Base-by-base conservation (phyloP, 2,797 vertebrate genomes). In the Sebastes iracundus region DNA sequence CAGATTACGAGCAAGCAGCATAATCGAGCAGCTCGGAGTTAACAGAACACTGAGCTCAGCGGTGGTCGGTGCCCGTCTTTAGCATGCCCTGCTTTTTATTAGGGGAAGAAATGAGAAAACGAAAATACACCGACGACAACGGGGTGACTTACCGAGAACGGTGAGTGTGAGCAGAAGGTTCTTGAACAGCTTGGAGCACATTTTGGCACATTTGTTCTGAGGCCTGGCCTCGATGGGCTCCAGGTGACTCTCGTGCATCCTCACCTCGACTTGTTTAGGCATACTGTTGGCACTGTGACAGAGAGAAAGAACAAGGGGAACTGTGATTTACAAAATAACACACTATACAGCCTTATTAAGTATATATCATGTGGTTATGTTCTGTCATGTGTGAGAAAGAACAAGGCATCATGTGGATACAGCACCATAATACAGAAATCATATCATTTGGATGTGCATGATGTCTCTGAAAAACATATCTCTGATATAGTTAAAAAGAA, bases 201-300 rank as follows among this genome's bases (percentile, higher is more conserved):
- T 65, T 84, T 95, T 92, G 90, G 95, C 95, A 90, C 97, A 97
- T 87, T 96, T 93, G 71, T 94, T 94, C 85, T 92, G 94, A 62
- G 95, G 91, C 94, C 95, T 85, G 91, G 94, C 88, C 92, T 97
- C 95, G 28, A 96, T 87, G 2, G 97, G 96, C 88, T 95, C 96
- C 92, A 99, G 95, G 80, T 99, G 97, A 89, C 97, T 98, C 94
- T 99, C 98, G 0, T 97, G 97, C 98, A 99, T 98, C 86, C 98
- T 97, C 83, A 99, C 98, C 94, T 99, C 98, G 84, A 99, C 97
- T 96, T 99, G 98, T 96, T 99, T 99, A 95, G 98, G 98, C 97
- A 99, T 99, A 90, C 94, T 97, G 97, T 96, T 97, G 96, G 97
- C 96, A 96, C 98, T 99, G 80, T 18, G 46, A 76, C 23, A 88